Evolutionary conservation across 2,888 invertebrate species (phyloP).

Genomic region (Chalcosyrphus nemorum): DNA sequence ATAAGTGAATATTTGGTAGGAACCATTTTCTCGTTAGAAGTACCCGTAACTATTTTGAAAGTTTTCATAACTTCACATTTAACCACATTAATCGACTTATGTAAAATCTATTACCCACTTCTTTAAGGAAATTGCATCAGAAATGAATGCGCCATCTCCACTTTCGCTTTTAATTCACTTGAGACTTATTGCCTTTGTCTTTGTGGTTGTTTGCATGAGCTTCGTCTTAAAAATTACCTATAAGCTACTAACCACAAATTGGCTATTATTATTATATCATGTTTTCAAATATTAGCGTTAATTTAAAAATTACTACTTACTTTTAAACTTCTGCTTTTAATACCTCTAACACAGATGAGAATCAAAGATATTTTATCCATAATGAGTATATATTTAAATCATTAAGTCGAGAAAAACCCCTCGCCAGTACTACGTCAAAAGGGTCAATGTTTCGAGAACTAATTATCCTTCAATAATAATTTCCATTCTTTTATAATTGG

Average conservation of each 20-base stretch:
- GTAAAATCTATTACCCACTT: too few relatives aligned
- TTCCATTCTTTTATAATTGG: neutral
- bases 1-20: neutral
- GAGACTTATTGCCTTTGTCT: neutral
- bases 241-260: conserved; percentile 16
- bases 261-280: conserved; percentile 19
- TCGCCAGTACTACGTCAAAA: neutral
- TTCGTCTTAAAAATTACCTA: neutral
- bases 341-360: neutral
- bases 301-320: conserved; percentile 23
- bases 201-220: conserved; percentile 25
- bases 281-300: neutral
- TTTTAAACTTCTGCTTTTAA: neutral
- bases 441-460: conserved; percentile 9
- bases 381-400: neutral
- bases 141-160: neutral
- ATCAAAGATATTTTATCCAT: neutral
- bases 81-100: neutral
- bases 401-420: conserved; percentile 6
- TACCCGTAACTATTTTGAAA: too few relatives aligned
- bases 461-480: conserved; percentile 33
- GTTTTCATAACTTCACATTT: neutral
- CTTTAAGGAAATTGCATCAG: neutral
- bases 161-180: conserved; percentile 40
- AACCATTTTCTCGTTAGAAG: neutral